These are phyloP conservation scores for Capitulum mitella DNA, from an alignment of 2,888 invertebrate genomes.

Conservation along the genomic window DNA sequence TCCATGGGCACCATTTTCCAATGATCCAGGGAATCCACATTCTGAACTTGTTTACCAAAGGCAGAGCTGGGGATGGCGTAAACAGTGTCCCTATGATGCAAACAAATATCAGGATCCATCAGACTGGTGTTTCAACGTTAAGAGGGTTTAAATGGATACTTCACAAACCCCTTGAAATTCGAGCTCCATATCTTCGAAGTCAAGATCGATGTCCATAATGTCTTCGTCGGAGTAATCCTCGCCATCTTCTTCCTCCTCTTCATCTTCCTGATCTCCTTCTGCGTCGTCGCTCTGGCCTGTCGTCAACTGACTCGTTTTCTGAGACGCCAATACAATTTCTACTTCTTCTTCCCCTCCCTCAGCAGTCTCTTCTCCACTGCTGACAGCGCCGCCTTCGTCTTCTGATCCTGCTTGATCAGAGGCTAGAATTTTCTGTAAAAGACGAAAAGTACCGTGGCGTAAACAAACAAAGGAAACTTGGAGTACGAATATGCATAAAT, in stretches of 20 bases:
- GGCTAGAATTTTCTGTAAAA: not conserved
- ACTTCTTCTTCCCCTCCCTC: not conserved
- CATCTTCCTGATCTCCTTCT: not conserved
- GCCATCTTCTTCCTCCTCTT: not conserved
- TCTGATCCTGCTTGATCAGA: not conserved
- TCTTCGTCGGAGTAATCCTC: not conserved
- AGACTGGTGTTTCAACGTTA: too few species aligned
- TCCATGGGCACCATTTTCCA: too few species aligned
- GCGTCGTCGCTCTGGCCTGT: not conserved
- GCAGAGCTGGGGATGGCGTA: too few species aligned
- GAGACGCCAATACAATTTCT: not conserved
- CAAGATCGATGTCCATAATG: not conserved
- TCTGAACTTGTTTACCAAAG: too few species aligned
- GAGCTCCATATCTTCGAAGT: not conserved
- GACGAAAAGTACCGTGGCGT: too few species aligned
- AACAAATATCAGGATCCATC: too few species aligned
- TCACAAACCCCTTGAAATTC: not conserved
- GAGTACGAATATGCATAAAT: too few species aligned
- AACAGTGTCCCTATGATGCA: too few species aligned
- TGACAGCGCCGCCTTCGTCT: not conserved
- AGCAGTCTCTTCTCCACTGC: not conserved
- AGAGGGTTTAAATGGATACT: too few species aligned
- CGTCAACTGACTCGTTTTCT: not conserved
- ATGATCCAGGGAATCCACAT: too few species aligned
- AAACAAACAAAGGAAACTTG: too few species aligned